phyloP scores from a whole-genome alignment of 2,113 vertebrate species.

The Xenopus laevis region DNA sequence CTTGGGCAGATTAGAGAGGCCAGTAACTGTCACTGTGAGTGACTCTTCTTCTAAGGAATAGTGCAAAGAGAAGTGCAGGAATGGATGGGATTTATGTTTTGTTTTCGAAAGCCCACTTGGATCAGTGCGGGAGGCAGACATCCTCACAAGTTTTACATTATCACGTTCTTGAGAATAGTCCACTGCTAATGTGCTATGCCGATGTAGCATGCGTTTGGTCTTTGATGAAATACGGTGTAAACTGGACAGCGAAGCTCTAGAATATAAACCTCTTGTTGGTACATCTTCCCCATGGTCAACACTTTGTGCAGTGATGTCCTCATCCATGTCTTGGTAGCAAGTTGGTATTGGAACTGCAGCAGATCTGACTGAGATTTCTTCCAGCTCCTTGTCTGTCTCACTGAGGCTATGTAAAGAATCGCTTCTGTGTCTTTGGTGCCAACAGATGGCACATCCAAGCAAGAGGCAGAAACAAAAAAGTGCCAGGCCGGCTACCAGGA shows the following conservation, averaged over 20 bases:
- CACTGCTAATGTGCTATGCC: slow-evolving; percentile 50
- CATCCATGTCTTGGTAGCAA: slow-evolving; percentile 59
- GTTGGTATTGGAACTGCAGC: slow-evolving; percentile 58
- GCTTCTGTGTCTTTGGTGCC: slow-evolving; percentile 50
- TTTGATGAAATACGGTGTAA: slow-evolving; percentile 60
- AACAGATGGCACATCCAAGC: slow-evolving; percentile 68
- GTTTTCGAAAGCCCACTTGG: slow-evolving; percentile 49
- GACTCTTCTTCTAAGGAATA: slow-evolving; percentile 58
- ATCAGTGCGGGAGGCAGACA: slow-evolving; percentile 27
- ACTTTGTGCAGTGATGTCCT: slow-evolving; percentile 58
- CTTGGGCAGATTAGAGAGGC: slow-evolving; percentile 59
- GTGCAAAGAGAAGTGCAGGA: slow-evolving; percentile 63
- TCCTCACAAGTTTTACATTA: slow-evolving; percentile 15
- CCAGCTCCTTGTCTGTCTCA: slow-evolving; percentile 47
- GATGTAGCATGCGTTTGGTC: slow-evolving; percentile 49
- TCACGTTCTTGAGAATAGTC: slow-evolving; percentile 42
- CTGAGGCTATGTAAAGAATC: neutral
- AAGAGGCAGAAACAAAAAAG: slow-evolving; percentile 71
- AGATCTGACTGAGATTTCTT: slow-evolving; percentile 26
- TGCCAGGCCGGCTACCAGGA: slow-evolving; percentile 65
- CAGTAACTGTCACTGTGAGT: slow-evolving; percentile 62
- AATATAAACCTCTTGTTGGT: slow-evolving; percentile 55
- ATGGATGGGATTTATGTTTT: slow-evolving; percentile 48
- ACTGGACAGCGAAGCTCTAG: slow-evolving; percentile 51
- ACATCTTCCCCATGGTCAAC: neutral